A percentile compares a stretch with the other conserved stretches of the same genome.
Evolutionary conservation across 2,113 vertebrate genomes (phyloP).

Genomic region (Aptenodytes patagonicus): DNA sequence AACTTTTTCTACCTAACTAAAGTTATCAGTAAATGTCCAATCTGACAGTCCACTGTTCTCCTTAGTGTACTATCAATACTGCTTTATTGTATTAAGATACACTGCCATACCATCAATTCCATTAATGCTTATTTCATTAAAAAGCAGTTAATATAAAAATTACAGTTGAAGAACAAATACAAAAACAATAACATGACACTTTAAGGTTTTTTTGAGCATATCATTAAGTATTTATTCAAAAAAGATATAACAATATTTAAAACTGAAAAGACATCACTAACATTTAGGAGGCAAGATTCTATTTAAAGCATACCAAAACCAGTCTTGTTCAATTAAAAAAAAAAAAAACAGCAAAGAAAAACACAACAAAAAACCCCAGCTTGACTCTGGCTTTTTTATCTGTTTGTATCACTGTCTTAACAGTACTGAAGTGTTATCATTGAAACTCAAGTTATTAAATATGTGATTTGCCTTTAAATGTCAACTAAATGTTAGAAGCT

Average conservation of each 20-base stretch:
- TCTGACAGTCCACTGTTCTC: neutral
- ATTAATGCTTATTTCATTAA: neutral
- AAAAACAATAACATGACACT: rapidly evolving
- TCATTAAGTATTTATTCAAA: neutral
- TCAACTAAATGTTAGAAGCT: constrained; percentile 14
- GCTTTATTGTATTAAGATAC: neutral
- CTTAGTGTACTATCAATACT: neutral
- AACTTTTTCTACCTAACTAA: neutral
- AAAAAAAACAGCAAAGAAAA: neutral
- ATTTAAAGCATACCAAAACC: neutral
- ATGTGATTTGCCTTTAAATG: neutral
- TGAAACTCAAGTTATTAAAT: neutral
- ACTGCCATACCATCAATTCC: neutral
- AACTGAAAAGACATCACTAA: neutral
- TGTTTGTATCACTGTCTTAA: neutral
- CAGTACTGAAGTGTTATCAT: neutral
- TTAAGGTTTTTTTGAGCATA: neutral
- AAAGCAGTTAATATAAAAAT: neutral
- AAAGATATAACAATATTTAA: neutral
- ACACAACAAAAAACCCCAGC: neutral
- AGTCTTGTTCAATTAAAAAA: neutral
- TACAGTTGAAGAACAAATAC: neutral
- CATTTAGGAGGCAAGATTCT: neutral
- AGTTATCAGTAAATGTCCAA: neutral
- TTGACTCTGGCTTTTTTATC: neutral